Conservation (phyloP, 2,113 vertebrate genomes). For the Tylochromis polylepis region DNA sequence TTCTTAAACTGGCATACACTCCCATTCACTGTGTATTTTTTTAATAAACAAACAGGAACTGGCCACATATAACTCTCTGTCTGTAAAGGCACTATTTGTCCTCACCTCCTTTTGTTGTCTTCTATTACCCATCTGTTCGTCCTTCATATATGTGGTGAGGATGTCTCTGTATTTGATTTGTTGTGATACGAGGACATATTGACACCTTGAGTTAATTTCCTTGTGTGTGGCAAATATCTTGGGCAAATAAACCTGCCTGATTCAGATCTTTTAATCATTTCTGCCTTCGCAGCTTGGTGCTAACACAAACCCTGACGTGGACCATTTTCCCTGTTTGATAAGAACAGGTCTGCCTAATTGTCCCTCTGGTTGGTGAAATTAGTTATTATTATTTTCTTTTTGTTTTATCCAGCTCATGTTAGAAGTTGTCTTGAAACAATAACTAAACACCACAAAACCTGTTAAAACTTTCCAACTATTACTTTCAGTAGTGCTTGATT, state of each 20-base stretch:
- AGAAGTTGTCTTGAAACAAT: neutral
- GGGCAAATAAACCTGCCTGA: neutral
- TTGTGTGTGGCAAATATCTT: neutral
- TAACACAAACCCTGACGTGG: neutral
- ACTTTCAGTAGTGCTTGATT: neutral
- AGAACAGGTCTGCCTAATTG: neutral
- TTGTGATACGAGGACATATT: neutral
- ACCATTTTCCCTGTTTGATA: neutral
- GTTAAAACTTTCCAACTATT: neutral
- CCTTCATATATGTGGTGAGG: neutral
- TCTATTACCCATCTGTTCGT: neutral
- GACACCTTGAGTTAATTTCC: neutral
- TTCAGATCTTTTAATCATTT: neutral
- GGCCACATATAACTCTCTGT: neutral
- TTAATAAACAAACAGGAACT: neutral
- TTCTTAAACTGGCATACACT: neutral
- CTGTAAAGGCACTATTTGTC: neutral
- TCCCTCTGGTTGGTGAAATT: neutral
- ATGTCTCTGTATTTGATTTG: neutral
- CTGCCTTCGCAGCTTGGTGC: neutral
- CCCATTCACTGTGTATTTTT: neutral
- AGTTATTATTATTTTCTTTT: neutral
- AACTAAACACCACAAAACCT: neutral
- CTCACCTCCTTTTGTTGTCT: neutral
- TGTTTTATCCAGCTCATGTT: neutral